Evolutionary conservation across 2,888 invertebrate genomes (phyloP).

Genomic region (Meghimatium bilineatum): DNA sequence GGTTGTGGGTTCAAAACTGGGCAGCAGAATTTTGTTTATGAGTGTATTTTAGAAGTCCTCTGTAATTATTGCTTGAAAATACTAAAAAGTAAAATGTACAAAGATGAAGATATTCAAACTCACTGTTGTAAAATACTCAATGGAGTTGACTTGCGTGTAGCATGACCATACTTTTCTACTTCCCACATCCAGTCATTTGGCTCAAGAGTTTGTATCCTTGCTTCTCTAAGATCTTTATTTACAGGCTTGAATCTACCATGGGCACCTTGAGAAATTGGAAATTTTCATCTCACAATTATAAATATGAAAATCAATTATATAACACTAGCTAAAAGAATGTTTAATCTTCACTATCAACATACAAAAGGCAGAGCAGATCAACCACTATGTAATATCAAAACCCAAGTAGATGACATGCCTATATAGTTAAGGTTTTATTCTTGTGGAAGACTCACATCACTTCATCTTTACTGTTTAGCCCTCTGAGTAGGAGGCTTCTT

Average conservation of each 20-base stretch:
- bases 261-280: slow-evolving; percentile 65
- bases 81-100: too few species aligned
- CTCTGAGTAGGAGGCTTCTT: too few species aligned
- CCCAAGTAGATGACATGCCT: too few species aligned
- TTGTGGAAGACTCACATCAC: too few species aligned
- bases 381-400: too few species aligned
- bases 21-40: too few species aligned
- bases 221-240: slow-evolving; percentile 56
- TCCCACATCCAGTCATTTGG: slow-evolving; percentile 73
- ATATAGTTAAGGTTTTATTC: too few species aligned
- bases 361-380: too few species aligned
- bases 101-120: slow-evolving; percentile 7
- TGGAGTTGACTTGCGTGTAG: slow-evolving; percentile 63
- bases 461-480: too few species aligned
- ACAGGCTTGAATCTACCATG: slow-evolving; percentile 68
- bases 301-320: slow-evolving; percentile 2
- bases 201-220: slow-evolving; percentile 71
- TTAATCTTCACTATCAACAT: not conserved
- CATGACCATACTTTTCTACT: slow-evolving; percentile 72
- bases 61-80: too few species aligned
- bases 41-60: too few species aligned
- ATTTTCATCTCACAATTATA: not conserved
- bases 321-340: not conserved
- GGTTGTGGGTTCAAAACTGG: too few species aligned
- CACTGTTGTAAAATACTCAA: slow-evolving; percentile 51